Percentiles rank a stretch among this genome's conserved stretches.
Evolutionary conservation across 2,113 vertebrate genomes (phyloP).

Genomic region (Notarius quadriscutis): DNA sequence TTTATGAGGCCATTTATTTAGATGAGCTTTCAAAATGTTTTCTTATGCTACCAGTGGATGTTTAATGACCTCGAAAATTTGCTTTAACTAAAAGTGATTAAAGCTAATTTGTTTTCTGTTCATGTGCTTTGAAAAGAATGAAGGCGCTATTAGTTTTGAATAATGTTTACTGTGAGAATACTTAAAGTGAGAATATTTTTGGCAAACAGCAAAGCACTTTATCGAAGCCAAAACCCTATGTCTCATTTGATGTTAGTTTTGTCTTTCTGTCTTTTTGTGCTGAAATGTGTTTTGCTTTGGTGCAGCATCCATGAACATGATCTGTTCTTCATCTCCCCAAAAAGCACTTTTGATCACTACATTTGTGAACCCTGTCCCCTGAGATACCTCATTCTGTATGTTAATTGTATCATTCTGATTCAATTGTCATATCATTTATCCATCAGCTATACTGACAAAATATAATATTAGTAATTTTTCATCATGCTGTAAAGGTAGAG

Average conservation of each 20-base stretch:
- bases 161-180: neutral
- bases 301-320: neutral
- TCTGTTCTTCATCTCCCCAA: neutral
- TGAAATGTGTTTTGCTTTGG: neutral
- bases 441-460: neutral
- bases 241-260: neutral
- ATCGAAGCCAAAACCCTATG: neutral
- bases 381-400: neutral
- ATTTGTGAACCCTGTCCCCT: neutral
- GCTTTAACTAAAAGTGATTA: conserved; percentile 4
- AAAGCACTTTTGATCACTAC: neutral
- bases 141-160: neutral
- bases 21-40: neutral
- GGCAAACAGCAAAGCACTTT: neutral
- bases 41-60: neutral
- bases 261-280: neutral
- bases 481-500: neutral
- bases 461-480: neutral
- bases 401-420: too few species aligned
- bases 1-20: conserved; percentile 15
- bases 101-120: neutral
- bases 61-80: neutral
- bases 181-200: neutral
- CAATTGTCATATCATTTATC: neutral
- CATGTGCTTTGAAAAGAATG: neutral